Evolutionary conservation across 2,888 invertebrate genomes (phyloP), one percentile per base, ranked within the genome.

Genomic region (Cosmopolites sordidus): DNA sequence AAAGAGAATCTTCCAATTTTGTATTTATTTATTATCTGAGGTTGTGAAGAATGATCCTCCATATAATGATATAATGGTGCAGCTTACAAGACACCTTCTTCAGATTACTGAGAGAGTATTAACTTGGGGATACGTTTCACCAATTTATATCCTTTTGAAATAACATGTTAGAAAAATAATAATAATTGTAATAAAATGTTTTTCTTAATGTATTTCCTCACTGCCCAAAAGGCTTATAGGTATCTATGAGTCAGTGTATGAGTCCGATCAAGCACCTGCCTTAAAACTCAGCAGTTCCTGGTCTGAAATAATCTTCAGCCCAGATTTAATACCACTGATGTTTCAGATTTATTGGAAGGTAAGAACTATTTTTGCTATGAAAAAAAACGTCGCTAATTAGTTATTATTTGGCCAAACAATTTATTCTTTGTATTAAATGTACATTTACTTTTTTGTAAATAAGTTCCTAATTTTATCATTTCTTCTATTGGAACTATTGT

Each of bases 341-440:
- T 92, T 91, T 69, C 84, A 86, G 69, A 77, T 89, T 29, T 92
- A 92, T 72, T 83, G 86, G 79, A 88, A 89, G 75, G 86, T 92
- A 3, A n/a, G n/a, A n/a, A n/a, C n/a, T n/a, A n/a, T n/a, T n/a
- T n/a, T n/a, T 27, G 27, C 9, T 27, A 27, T 27, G 5, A 27
- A 27, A 27, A 27, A 27, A 27, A 79, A 92, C n/a, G n/a, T n/a
- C n/a, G n/a, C n/a, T n/a, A n/a, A n/a, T n/a, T n/a, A n/a, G n/a
- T n/a, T n/a, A n/a, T n/a, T n/a, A n/a, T n/a, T n/a, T n/a, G n/a
- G n/a, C n/a, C n/a, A n/a, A 22, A 22, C 8, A 22, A 5, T 22
- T 22, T 22, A 22, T 8, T 22, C 22, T 5, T 5, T 22, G n/a
- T 22, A 22, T 22, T 22, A 8, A 22, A 22, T 22, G 8, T 22